Evolutionary conservation across 2,797 vertebrate genomes (phyloP).

Genomic region (Ispidina picta): DNA sequence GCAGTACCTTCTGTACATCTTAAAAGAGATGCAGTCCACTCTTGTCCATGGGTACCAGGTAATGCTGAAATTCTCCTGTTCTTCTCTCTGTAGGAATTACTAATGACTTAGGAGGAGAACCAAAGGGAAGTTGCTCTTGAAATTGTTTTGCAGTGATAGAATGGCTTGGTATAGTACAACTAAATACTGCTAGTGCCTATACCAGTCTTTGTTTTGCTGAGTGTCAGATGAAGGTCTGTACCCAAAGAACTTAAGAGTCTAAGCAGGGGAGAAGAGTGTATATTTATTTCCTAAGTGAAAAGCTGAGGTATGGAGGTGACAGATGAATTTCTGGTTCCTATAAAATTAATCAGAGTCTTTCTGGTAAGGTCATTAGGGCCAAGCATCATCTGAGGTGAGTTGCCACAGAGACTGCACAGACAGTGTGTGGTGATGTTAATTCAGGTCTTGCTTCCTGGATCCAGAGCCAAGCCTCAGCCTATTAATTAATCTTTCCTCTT

Average conservation of each 20-base stretch:
- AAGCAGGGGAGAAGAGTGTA: background rate
- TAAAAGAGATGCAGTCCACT: constrained; percentile 89
- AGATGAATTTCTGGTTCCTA: background rate
- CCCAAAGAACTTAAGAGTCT: background rate
- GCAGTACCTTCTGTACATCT: constrained; percentile 89
- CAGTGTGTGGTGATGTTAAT: background rate
- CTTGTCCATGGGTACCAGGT: constrained; percentile 97
- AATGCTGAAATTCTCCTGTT: background rate
- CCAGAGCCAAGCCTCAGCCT: background rate
- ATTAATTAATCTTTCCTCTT: background rate
- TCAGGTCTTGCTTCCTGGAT: background rate
- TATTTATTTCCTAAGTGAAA: background rate
- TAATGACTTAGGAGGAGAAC: background rate
- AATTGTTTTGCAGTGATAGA: background rate
- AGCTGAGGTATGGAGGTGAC: background rate
- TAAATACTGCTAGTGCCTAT: background rate
- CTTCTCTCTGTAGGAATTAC: background rate
- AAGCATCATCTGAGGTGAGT: background rate
- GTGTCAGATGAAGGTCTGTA: background rate
- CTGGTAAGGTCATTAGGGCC: background rate
- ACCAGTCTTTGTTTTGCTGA: background rate
- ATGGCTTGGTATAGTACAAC: background rate
- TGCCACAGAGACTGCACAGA: background rate
- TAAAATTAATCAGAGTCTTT: background rate
- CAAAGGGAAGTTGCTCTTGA: background rate